Evolutionary conservation across 2,888 invertebrate species (phyloP).

Genomic region (Galerucella calmariensis): DNA sequence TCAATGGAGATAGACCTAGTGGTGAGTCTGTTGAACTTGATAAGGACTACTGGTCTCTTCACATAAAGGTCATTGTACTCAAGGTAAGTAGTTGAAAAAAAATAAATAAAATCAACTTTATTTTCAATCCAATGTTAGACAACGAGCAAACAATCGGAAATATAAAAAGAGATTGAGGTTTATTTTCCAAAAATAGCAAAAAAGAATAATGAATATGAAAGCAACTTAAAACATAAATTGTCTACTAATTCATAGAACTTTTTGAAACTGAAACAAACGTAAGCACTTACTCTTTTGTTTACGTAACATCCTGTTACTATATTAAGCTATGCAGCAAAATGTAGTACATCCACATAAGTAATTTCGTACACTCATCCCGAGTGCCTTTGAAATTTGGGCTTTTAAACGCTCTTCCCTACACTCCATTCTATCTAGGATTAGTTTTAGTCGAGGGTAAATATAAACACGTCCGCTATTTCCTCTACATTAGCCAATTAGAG

Average conservation of each 20-base stretch:
- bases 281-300: background rate
- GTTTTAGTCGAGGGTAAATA: constrained; percentile 36
- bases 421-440: constrained; percentile 20
- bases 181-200: no score
- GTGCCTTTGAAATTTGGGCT: constrained; percentile 12
- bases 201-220: no score
- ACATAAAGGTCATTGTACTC: no score
- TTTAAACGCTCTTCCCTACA: constrained; percentile 22
- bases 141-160: no score
- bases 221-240: no score
- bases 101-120: no score
- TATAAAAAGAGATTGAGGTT: no score
- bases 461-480: constrained; percentile 46
- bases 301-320: constrained; percentile 9
- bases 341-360: constrained; percentile 11
- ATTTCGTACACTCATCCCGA: constrained; percentile 7
- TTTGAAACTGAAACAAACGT: background rate
- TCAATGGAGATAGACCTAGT: no score
- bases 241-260: background rate
- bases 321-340: constrained; percentile 15
- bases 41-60: no score
- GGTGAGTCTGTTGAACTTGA: no score
- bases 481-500: constrained; percentile 52
- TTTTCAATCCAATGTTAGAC: no score
- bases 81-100: no score